Evolutionary conservation across 2,888 invertebrate genomes (phyloP).

Genomic region (Stratiomys singularior): DNA sequence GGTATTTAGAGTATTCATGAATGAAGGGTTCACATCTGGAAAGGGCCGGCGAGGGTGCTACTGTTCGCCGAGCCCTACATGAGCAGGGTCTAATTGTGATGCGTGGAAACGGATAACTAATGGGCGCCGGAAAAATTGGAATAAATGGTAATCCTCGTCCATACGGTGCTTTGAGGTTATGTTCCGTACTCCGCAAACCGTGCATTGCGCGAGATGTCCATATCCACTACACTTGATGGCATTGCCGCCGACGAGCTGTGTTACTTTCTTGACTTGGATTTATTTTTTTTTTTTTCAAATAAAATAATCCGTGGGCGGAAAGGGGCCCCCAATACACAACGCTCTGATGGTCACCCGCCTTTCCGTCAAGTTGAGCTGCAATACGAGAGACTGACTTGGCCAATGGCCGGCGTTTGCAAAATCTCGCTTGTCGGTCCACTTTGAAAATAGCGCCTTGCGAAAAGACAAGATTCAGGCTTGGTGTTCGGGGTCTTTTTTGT

Average conservation of each 20-base stretch:
- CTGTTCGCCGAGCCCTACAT: constrained; percentile 32
- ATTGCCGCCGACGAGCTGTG: neutral
- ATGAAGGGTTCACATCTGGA: neutral
- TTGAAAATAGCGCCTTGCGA: constrained; percentile 29
- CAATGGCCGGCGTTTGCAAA: neutral
- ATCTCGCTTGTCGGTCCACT: neutral
- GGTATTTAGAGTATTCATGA: neutral
- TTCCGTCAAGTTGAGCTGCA: neutral
- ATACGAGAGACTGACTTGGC: constrained; percentile 11
- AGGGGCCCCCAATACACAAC: constrained; percentile 45
- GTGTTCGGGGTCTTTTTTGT: neutral
- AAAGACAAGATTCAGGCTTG: constrained; percentile 7
- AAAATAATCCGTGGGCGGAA: constrained; percentile 51
- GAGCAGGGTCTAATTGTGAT: constrained; percentile 46
- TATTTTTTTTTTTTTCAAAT: no score
- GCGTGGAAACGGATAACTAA: constrained; percentile 28
- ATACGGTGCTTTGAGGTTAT: constrained; percentile 39
- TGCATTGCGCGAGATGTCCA: neutral
- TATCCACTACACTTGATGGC: neutral
- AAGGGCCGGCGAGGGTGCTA: neutral
- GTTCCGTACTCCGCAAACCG: neutral
- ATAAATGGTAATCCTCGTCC: constrained; percentile 24
- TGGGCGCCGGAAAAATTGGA: constrained; percentile 39
- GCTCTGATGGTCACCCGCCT: constrained; percentile 4
- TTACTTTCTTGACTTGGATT: constrained; percentile 47